Base-by-base conservation (phyloP, 2,797 vertebrate genomes). In the Alectoris magna region DNA sequence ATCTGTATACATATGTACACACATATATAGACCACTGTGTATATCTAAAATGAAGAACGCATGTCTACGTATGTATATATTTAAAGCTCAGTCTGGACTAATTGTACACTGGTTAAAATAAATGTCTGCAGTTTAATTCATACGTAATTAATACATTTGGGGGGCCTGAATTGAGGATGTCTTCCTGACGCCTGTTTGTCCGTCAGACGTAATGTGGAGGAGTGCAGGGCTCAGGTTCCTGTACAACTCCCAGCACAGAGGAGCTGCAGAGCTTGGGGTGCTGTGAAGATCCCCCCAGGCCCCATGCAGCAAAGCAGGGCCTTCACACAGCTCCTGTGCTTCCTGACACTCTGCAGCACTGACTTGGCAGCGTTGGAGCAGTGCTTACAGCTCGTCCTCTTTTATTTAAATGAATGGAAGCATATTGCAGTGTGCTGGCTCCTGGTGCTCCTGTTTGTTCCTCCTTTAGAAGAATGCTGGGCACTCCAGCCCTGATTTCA, bases 21-120 rank as follows among this genome's bases (percentile, higher is more conserved):
- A 3, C 3, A 31, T 3, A 14, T 0, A 1, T 5, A 15, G 21
- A 38, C 12, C 19, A 14, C 15, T 16, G 2, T 24, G 3, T 36
- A 11, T 68, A 26, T n/a, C 10, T 53, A 71, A 59, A 49, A 66
- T 67, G 51, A 21, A 78, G 67, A 75, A 43, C n/a, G 39, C 41
- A 14, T 27, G 1, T 64, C 24, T 51, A 11, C 29, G 4, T 21
- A 11, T 18, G 15, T 55, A 29, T 44, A 7, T 64, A 16, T 66
- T 36, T 56, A 84, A 56, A 34, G 6, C 29, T 21, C 60, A 64
- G 18, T 81, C 70, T 80, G 26, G 38, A 34, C 59, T 81, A 11
- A 26, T 26, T 10, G 8, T 49, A 17, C 75, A 70, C 38, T 86
- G 59, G n/a, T 91, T 82, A 69, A 86, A 91, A 78, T 75, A 60